phyloP scores from a whole-genome alignment of 2,113 vertebrate species.

The Podilymbus podiceps region DNA sequence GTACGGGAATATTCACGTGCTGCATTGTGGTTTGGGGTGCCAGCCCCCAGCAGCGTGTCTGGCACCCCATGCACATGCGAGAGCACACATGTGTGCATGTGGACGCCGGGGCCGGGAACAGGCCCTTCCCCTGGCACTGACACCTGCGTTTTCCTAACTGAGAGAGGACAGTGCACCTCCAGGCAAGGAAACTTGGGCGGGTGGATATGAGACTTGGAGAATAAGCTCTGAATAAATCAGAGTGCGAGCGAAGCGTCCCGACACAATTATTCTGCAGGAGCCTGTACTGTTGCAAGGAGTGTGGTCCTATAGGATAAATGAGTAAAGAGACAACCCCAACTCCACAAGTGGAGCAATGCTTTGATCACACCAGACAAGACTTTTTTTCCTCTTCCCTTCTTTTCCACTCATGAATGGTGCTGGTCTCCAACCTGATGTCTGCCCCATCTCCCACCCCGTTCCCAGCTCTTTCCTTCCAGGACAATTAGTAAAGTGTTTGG shows the following conservation, averaged over 20 bases:
- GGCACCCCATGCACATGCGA: fast-evolving
- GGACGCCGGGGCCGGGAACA: neutral
- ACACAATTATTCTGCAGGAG: neutral
- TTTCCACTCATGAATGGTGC: neutral
- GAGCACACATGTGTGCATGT: neutral
- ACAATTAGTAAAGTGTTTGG: conserved; percentile 83
- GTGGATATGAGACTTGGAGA: neutral
- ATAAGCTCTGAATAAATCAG: neutral
- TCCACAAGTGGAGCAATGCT: neutral
- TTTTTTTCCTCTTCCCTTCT: neutral
- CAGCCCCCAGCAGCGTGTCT: neutral
- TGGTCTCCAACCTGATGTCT: neutral
- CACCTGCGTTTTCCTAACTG: neutral
- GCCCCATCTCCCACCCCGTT: neutral
- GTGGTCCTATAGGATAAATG: neutral
- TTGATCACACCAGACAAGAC: neutral
- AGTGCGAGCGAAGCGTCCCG: neutral
- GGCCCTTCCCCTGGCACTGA: fast-evolving
- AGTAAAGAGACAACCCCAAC: neutral
- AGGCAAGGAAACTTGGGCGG: neutral
- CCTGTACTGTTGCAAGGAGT: neutral
- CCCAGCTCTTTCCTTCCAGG: conserved; percentile 50
- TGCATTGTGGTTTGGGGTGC: neutral
- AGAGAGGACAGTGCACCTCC: neutral
- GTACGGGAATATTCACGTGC: neutral